Conservation (phyloP, 2,888 invertebrate species). For the Cancer borealis region DNA sequence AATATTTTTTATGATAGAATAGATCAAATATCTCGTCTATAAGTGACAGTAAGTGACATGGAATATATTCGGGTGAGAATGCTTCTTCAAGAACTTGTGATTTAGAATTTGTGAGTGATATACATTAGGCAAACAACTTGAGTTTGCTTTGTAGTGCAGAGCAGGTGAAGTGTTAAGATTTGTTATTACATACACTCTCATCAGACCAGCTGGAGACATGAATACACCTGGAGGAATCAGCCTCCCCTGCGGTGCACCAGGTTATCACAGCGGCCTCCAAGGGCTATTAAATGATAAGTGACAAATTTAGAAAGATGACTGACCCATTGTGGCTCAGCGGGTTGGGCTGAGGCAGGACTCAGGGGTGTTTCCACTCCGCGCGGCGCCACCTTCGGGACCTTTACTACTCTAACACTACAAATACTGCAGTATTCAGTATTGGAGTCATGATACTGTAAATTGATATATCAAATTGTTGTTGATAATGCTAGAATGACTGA, state of each 20-base stretch:
- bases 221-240: background rate
- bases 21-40: constrained; percentile 71
- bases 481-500: constrained; percentile 68
- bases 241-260: constrained; percentile 11
- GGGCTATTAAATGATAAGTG: background rate
- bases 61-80: constrained; percentile 46
- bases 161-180: background rate
- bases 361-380: background rate
- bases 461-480: constrained; percentile 71
- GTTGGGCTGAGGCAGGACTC: background rate
- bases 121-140: constrained; percentile 53
- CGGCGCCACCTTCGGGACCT: constrained; percentile 28
- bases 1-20: constrained; percentile 69
- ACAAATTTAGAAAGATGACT: constrained; percentile 17
- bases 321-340: background rate
- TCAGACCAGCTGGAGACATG: constrained; percentile 13
- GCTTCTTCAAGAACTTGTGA: constrained; percentile 54
- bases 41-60: constrained; percentile 64
- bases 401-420: background rate
- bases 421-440: constrained; percentile 67
- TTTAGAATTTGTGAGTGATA: constrained; percentile 50
- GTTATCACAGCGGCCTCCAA: background rate
- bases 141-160: constrained; percentile 52
- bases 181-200: background rate
- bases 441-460: constrained; percentile 64